Evolutionary conservation across 2,113 vertebrate species (phyloP).

Genomic region (Pachyramphus minor): DNA sequence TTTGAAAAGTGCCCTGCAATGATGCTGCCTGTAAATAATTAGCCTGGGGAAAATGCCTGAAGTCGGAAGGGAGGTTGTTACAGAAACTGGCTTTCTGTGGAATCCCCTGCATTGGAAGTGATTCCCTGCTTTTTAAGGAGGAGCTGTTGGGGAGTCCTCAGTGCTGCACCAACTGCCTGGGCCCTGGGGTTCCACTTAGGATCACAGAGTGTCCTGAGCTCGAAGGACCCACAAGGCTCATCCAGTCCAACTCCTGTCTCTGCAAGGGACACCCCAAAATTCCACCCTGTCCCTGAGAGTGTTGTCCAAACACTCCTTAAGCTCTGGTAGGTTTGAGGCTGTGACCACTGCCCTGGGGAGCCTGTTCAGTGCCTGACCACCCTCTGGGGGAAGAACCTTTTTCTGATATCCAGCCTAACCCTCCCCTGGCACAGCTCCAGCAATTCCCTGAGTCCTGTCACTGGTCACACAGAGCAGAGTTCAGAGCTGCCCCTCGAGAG

Average conservation of each 20-base stretch:
- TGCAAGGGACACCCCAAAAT: neutral
- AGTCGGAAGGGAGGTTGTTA: neutral
- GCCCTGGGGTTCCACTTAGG: rapidly evolving
- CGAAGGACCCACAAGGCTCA: neutral
- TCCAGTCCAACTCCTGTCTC: too few species aligned
- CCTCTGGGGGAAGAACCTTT: neutral
- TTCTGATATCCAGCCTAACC: rapidly evolving
- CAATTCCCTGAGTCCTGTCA: neutral
- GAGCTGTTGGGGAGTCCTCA: neutral
- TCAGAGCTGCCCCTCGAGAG: neutral
- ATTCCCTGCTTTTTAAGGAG: neutral
- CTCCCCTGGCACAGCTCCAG: neutral
- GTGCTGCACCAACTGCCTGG: neutral
- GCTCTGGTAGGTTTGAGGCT: neutral
- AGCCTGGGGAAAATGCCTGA: neutral
- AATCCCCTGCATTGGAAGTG: neutral
- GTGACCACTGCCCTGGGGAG: neutral
- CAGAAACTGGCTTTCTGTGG: neutral
- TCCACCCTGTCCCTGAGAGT: rapidly evolving
- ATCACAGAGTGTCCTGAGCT: neutral
- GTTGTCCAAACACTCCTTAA: rapidly evolving
- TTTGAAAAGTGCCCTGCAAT: neutral
- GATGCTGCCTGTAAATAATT: neutral
- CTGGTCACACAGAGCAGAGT: neutral
- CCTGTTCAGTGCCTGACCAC: neutral